Conservation (phyloP, 2,888 invertebrate species). For the Pterostichus madidus region DNA sequence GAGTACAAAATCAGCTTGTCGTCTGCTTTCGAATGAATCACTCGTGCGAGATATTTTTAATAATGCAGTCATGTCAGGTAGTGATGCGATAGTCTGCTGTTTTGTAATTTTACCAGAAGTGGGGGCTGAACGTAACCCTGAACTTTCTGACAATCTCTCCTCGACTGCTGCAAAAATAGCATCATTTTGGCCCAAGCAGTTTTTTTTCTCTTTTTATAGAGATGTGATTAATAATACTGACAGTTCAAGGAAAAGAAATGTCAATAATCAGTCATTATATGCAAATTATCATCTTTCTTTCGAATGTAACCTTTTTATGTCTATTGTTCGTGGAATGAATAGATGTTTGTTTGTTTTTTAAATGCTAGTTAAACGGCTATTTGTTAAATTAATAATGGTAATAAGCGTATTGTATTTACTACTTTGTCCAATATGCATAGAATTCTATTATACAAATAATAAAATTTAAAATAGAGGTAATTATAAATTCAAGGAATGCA, state of each 20-base stretch:
- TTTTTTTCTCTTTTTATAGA: slow-evolving; percentile 20
- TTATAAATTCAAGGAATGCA: too few species aligned
- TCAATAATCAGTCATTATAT: slow-evolving; percentile 31
- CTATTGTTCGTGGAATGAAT: slow-evolving; percentile 42
- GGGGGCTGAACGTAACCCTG: slow-evolving; percentile 21
- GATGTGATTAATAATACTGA: slow-evolving; percentile 24
- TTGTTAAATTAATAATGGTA: slow-evolving; percentile 25
- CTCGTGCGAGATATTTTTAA: slow-evolving; percentile 28
- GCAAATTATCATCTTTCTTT: slow-evolving; percentile 34
- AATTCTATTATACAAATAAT: not conserved
- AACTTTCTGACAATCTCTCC: slow-evolving; percentile 28
- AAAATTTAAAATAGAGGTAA: not conserved
- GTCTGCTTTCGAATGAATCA: slow-evolving; percentile 36
- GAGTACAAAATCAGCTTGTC: slow-evolving; percentile 9
- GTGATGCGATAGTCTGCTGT: slow-evolving; percentile 1
- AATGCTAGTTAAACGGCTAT: slow-evolving; percentile 23
- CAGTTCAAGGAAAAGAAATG: slow-evolving; percentile 44
- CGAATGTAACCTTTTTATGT: slow-evolving; percentile 14
- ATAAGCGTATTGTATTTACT: slow-evolving; percentile 15
- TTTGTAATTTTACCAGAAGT: slow-evolving; percentile 34
- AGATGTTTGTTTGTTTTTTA: slow-evolving; percentile 31
- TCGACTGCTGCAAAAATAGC: slow-evolving; percentile 6
- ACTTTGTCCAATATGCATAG: slow-evolving; percentile 34
- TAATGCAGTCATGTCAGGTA: slow-evolving; percentile 45
- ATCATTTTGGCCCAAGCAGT: slow-evolving; percentile 1